Evolutionary conservation across 2,888 invertebrate species (phyloP), one percentile per base, ranked within the genome.

Genomic region (Hedya salicella): DNA sequence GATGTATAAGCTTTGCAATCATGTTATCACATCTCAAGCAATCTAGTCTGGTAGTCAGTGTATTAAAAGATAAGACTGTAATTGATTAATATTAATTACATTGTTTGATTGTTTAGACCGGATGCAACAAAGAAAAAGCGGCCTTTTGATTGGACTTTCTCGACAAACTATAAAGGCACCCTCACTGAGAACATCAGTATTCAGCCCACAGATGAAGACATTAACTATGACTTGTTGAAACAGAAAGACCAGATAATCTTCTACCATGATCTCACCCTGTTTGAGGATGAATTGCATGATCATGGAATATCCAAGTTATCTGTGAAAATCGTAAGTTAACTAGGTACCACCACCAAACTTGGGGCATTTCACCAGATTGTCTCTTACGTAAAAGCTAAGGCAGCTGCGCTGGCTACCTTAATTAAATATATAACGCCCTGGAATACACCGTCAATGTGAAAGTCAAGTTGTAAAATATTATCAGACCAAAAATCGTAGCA

Each of bases 241-340:
- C 94, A 95, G 73, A 95, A 95, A 75, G 99, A 99, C 75, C 95
- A 96, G 81, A 99, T 99, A 63, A 86, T 97, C 3, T 99, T 99
- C 85, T 99, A 97, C 87, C 96, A 97, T 75, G 98, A 99, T 83
- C 90, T 99, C 36, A 96, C 97, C 64, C 90, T 99, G 40, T 99
- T 97, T 92, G 99, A 99, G 91, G 99, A 99, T 93, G 99, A 99
- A 87, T 89, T 99, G 52, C 99, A 99, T 82, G 99, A 99, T 89
- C 97, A 99, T 93, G 99, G 99, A 14, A 96, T 97, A 62, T 97
- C 99, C 1, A 95, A 96, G 59, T 94, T 96, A 75, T 96, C 96
- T 70, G 97, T 98, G 0, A 98, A 99, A 95, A 97, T 99, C 92
- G 98, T 98, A 93, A 95, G 95, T 93, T 65, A 17, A 39, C 9